Conservation (phyloP, 1,140 invertebrate species). For the Tachypleus tridentatus region DNA sequence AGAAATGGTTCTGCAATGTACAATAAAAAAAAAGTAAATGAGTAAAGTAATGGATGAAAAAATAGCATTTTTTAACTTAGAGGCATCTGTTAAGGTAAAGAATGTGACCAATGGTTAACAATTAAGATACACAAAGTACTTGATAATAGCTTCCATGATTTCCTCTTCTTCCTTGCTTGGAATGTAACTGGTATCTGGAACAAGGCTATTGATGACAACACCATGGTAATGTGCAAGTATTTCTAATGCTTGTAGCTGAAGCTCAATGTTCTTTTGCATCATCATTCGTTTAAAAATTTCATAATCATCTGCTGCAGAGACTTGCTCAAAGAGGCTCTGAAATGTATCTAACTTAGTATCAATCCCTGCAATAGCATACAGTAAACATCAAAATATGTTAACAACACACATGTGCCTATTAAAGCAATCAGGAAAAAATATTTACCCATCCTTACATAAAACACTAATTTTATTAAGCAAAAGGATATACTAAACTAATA, state of each 20-base stretch:
- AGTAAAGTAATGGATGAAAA: too few species aligned
- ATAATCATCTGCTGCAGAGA: constrained; percentile 87
- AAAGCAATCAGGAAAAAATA: too few species aligned
- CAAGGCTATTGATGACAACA: constrained; percentile 26
- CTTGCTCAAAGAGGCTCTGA: constrained; percentile 61
- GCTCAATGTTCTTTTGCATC: constrained; percentile 85
- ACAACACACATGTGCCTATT: too few species aligned
- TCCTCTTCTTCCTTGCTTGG: constrained; percentile 21
- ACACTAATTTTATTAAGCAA: too few species aligned
- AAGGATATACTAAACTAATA: too few species aligned
- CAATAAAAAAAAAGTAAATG: too few species aligned
- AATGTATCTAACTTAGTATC: too few species aligned
- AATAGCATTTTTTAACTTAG: neutral
- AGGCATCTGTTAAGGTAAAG: neutral
- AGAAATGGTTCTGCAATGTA: too few species aligned
- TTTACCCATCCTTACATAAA: too few species aligned
- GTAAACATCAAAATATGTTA: too few species aligned
- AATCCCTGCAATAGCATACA: too few species aligned
- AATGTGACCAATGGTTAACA: neutral
- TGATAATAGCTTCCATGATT: constrained; percentile 35
- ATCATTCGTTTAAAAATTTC: constrained; percentile 87
- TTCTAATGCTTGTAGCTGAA: constrained; percentile 81
- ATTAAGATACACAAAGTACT: constrained; percentile 13
- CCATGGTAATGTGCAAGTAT: constrained; percentile 56
- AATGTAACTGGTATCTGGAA: constrained; percentile 25